Evolutionary conservation across 2,797 vertebrate species (phyloP).

Genomic region (Enoplosus armatus): DNA sequence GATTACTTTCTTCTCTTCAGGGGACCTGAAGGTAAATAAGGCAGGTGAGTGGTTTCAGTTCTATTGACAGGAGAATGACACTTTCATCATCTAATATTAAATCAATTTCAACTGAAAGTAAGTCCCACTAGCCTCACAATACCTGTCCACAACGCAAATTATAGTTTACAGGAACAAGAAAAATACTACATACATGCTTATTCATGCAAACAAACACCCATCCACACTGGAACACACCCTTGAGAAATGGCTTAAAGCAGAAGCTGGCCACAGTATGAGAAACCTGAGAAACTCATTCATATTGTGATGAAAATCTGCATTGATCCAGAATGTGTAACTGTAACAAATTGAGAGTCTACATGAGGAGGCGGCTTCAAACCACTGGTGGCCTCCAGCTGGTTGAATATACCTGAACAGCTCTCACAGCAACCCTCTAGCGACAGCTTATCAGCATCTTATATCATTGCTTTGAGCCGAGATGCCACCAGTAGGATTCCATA

Average conservation of each 20-base stretch:
- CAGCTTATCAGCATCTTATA: slow-evolving; percentile 42
- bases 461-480: slow-evolving; percentile 43
- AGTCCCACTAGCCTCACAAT: background rate
- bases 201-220: background rate
- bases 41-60: background rate
- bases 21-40: background rate
- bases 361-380: slow-evolving; percentile 25
- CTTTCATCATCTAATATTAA: slow-evolving; percentile 4
- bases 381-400: slow-evolving; percentile 25
- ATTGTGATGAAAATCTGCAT: background rate
- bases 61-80: background rate
- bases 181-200: background rate
- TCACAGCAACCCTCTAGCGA: slow-evolving; percentile 37
- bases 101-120: slow-evolving; percentile 7
- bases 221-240: background rate
- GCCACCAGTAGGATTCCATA: slow-evolving; percentile 22
- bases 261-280: background rate
- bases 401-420: slow-evolving; percentile 24
- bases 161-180: background rate
- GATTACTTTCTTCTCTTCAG: background rate
- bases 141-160: background rate
- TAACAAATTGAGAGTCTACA: background rate
- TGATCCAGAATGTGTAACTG: slow-evolving; percentile 3
- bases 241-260: background rate
- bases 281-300: background rate